Conservation (phyloP, 2,113 vertebrate genomes). For the Castor canadensis region DNA sequence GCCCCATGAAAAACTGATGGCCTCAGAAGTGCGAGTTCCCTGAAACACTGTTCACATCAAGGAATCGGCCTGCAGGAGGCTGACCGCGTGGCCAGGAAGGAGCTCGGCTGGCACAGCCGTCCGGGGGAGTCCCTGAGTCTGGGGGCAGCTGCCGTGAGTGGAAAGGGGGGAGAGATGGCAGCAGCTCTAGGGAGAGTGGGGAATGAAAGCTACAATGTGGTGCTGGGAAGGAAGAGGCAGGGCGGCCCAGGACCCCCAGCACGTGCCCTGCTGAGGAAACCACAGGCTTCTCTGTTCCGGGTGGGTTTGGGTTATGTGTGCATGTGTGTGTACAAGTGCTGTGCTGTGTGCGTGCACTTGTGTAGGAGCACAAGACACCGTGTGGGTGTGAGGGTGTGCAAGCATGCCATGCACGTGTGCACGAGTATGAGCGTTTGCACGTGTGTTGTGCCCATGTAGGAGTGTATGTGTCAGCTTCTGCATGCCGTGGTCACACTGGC, state of each 20-base stretch:
- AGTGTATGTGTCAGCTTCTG: background rate
- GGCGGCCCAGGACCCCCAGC: too few species aligned
- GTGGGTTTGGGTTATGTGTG: background rate
- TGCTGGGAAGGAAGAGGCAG: too few species aligned
- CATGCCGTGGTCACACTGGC: rapidly evolving
- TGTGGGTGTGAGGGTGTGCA: background rate
- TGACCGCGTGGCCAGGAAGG: background rate
- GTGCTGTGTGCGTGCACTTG: too few species aligned
- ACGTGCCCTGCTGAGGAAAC: too few species aligned
- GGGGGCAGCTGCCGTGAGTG: too few species aligned
- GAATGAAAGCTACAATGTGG: background rate
- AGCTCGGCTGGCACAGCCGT: background rate
- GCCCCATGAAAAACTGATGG: background rate
- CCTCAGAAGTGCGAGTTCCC: background rate
- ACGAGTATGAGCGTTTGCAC: rapidly evolving
- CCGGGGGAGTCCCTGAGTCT: background rate
- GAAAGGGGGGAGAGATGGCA: background rate
- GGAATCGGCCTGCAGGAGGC: background rate
- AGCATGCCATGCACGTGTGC: background rate
- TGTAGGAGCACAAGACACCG: background rate
- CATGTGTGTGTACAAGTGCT: too few species aligned
- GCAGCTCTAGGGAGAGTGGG: background rate
- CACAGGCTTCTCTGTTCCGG: rapidly evolving
- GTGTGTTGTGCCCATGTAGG: background rate
- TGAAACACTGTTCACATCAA: background rate